These are phyloP conservation scores for Drosophila pullipes DNA, from an alignment of 2,888 invertebrate genomes.

Conservation along the genomic window DNA sequence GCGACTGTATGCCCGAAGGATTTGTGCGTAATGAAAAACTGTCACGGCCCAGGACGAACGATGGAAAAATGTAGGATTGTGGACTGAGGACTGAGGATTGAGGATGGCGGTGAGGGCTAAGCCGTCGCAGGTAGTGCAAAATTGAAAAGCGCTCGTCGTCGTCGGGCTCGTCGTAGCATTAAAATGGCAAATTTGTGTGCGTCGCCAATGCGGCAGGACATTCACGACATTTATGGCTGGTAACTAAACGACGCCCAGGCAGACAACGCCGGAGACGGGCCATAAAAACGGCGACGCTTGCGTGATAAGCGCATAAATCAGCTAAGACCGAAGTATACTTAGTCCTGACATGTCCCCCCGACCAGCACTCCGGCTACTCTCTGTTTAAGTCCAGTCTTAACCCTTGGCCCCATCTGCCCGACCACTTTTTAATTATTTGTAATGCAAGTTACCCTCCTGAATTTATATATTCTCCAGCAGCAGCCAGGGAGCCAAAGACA, in stretches of 20 bases:
- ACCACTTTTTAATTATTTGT: slow-evolving; percentile 57
- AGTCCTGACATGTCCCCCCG: slow-evolving; percentile 9
- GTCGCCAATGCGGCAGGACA: slow-evolving; percentile 63
- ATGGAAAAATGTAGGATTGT: background rate
- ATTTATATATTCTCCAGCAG: slow-evolving; percentile 5
- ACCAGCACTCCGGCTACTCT: background rate
- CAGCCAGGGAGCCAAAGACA: background rate
- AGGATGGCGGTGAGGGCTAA: slow-evolving; percentile 73
- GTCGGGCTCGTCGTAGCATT: slow-evolving; percentile 59
- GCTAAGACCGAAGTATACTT: slow-evolving; percentile 37
- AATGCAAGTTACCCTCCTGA: slow-evolving; percentile 27
- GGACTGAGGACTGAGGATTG: slow-evolving; percentile 58
- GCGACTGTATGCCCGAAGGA: slow-evolving; percentile 76
- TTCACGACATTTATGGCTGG: slow-evolving; percentile 74
- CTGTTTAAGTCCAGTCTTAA: slow-evolving; percentile 34
- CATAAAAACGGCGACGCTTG: slow-evolving; percentile 76
- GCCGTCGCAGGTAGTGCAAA: slow-evolving; percentile 69
- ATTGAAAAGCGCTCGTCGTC: slow-evolving; percentile 69
- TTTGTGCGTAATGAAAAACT: slow-evolving; percentile 81
- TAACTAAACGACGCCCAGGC: slow-evolving; percentile 65
- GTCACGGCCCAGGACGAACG: slow-evolving; percentile 49
- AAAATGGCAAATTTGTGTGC: slow-evolving; percentile 80
- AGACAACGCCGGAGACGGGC: slow-evolving; percentile 63
- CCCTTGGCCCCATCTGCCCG: slow-evolving; percentile 21
- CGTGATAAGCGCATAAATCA: slow-evolving; percentile 79